phyloP scores from a whole-genome alignment of 2,113 vertebrate genomes.

The Malaclemys terrapin region DNA sequence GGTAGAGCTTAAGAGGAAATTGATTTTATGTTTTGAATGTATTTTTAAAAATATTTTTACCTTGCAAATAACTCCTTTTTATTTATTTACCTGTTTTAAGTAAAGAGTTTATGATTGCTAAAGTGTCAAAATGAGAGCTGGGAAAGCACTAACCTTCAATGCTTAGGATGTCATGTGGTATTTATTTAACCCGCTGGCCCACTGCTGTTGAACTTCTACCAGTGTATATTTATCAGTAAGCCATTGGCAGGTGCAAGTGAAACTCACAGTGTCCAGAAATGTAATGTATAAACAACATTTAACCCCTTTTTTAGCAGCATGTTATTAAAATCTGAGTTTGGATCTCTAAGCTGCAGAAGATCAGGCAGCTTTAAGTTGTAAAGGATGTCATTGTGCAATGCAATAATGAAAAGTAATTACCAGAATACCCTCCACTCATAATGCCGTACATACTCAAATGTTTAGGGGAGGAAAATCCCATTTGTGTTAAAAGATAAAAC shows the following conservation, averaged over 20 bases:
- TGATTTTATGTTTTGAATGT: conserved; percentile 32
- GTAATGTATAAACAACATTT: conserved; percentile 42
- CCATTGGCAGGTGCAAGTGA: conserved; percentile 69
- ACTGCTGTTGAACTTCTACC: conserved; percentile 69
- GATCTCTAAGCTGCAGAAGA: neutral
- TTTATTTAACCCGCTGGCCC: conserved; percentile 70
- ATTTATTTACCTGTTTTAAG: conserved; percentile 51
- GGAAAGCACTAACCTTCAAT: conserved; percentile 56
- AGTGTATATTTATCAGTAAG: conserved; percentile 67
- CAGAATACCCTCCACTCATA: neutral
- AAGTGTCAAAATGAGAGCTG: conserved; percentile 43
- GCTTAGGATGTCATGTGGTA: conserved; percentile 59
- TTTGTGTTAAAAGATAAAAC: neutral
- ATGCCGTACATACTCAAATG: rapidly evolving
- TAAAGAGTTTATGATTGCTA: conserved; percentile 23
- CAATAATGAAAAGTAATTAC: conserved; percentile 46
- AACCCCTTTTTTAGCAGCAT: conserved; percentile 38
- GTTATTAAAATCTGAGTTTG: conserved; percentile 34
- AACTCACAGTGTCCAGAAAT: conserved; percentile 61
- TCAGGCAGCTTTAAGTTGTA: conserved; percentile 19
- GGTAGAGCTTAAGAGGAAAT: conserved; percentile 1
- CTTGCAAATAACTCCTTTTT: conserved; percentile 37
- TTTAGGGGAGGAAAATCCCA: neutral
- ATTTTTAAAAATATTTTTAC: conserved; percentile 12
- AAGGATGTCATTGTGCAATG: conserved; percentile 18